These are phyloP conservation scores for Paedocypris micromegethes DNA, from an alignment of 2,797 vertebrate genomes.

Conservation along the genomic window DNA sequence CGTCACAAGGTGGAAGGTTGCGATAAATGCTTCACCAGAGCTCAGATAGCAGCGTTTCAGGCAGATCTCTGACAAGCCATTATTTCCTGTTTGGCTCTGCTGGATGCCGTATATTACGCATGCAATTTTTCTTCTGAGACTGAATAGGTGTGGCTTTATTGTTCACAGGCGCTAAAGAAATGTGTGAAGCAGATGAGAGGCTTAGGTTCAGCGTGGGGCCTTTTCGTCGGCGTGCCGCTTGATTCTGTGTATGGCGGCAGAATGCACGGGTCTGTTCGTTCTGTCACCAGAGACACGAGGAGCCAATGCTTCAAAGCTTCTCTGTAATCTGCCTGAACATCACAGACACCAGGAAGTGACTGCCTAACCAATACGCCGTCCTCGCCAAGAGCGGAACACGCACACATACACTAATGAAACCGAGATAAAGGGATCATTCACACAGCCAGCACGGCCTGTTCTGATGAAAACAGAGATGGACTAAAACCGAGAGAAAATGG, in stretches of 20 bases:
- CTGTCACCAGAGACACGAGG: constrained; percentile 78
- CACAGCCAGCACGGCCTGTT: constrained; percentile 77
- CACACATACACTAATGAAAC: constrained; percentile 93
- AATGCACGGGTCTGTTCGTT: constrained; percentile 91
- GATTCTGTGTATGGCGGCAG: constrained; percentile 83
- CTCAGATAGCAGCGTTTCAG: constrained; percentile 66
- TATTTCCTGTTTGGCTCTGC: constrained; percentile 53
- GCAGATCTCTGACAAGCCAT: constrained; percentile 62
- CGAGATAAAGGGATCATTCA: constrained; percentile 92
- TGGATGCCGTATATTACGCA: constrained; percentile 48
- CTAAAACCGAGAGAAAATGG: constrained; percentile 53
- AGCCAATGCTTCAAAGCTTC: constrained; percentile 91
- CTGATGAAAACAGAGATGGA: constrained; percentile 34
- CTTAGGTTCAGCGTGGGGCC: constrained; percentile 88
- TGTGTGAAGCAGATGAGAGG: constrained; percentile 80
- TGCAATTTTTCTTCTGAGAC: constrained; percentile 64
- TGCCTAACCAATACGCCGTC: constrained; percentile 86
- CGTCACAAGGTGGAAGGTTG: constrained; percentile 42
- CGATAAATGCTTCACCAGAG: constrained; percentile 68
- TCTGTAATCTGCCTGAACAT: constrained; percentile 98
- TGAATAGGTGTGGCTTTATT: constrained; percentile 81
- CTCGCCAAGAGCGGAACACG: constrained; percentile 86
- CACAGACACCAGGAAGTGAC: constrained; percentile 95
- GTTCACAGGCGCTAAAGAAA: constrained; percentile 33
- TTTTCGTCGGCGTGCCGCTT: constrained; percentile 62